Base-by-base conservation (phyloP, 1,140 invertebrate genomes). In the Drosophila rufa region DNA sequence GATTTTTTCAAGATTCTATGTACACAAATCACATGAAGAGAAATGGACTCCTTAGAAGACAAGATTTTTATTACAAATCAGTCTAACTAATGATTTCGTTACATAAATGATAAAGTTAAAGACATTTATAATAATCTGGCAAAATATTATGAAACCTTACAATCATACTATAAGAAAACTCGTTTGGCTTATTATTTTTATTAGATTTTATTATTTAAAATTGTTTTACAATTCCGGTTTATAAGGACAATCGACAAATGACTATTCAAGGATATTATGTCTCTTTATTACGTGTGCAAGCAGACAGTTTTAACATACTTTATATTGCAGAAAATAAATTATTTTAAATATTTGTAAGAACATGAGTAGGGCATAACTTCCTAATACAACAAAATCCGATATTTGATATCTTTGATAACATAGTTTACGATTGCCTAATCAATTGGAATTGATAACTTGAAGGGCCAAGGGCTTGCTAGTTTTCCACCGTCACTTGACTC, bases 401-500 rank as follows among this genome's bases (percentile, higher is more conserved):
- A 38, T n/a, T 14, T 1, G 33, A 56, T 40, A 55, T 55, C 33
- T 38, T 19, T 55, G 33, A 7, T 22, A 38, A 22, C 19, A 22
- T 22, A 33, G 48, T 3, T 55, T 3, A 2, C 51, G 7, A 4
- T 55, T 55, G 33, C 33, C n/a, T 40, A 55, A 40, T 22, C 17
- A 8, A 38, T 40, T 38, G 38, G 9, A 3, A 46, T 38, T 38
- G 33, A 55, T 38, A 11, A 15, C 19, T 22, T 22, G 33, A 15
- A 38, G 22, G 14, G 17, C 0, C 1, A 55, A 43, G 22, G 40
- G 48, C 33, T 46, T 25, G 64, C 48, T 38, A 22, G 14, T 53
- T 57, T 30, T 53, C 11, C 36, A 22, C 17, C 59, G 22, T 22
- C 12, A n/a, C 14, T 1, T 25, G 38, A 53, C 43, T 77, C 48